phyloP scores from a whole-genome alignment of 53 echinoderm and acorn worm species.

The Crossaster papposus region DNA sequence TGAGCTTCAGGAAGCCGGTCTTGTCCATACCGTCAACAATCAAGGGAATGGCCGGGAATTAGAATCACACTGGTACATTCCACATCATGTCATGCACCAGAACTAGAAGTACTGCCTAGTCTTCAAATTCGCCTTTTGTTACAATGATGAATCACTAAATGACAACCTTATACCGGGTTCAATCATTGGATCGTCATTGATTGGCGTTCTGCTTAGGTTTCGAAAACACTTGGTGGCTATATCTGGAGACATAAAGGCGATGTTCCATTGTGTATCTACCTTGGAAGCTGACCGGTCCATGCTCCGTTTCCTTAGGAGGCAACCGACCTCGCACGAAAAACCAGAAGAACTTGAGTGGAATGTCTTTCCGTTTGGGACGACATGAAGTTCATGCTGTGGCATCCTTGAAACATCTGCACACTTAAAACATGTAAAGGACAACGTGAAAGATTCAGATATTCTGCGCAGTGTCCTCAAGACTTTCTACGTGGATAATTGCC shows the following conservation, averaged over 20 bases:
- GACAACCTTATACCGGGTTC: constrained; percentile 57
- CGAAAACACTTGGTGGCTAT: constrained; percentile 16
- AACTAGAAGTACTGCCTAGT: constrained; percentile 49
- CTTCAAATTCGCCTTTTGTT: constrained; percentile 59
- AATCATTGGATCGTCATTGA: constrained; percentile 34
- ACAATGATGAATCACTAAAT: constrained; percentile 44
- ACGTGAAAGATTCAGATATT: constrained; percentile 17
- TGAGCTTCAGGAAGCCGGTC: not conserved
- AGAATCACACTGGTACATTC: constrained; percentile 54
- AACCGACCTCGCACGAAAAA: not conserved
- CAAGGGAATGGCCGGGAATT: not conserved
- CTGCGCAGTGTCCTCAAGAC: not conserved
- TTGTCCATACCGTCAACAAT: not conserved
- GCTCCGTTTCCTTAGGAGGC: constrained; percentile 32
- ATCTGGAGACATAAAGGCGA: constrained; percentile 16
- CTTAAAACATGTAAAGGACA: constrained; percentile 45
- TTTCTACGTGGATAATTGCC: constrained; percentile 28
- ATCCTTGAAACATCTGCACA: constrained; percentile 25
- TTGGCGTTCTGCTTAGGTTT: constrained; percentile 18
- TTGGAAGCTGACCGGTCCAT: not conserved
- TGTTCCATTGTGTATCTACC: constrained; percentile 18
- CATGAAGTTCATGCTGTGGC: constrained; percentile 53
- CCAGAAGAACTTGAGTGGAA: constrained; percentile 46
- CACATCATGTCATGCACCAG: constrained; percentile 56
- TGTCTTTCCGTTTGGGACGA: constrained; percentile 62